phyloP scores from a whole-genome alignment of 2,888 invertebrate genomes.

The Cacoxenus indagator region DNA sequence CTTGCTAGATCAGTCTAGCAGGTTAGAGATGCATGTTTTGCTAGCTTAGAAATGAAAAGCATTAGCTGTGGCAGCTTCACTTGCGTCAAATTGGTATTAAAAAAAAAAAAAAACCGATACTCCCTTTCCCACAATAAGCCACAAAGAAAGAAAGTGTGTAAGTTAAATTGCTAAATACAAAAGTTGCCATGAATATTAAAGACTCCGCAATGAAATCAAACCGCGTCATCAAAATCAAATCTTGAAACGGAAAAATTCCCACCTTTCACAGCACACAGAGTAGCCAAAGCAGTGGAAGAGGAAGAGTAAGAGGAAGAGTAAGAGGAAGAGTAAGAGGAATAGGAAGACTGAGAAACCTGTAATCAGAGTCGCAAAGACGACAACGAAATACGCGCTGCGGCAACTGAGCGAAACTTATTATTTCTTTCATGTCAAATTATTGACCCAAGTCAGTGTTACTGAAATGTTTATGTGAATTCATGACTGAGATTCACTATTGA shows the following conservation, averaged over 20 bases:
- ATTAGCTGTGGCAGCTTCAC: no score
- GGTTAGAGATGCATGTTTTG: no score
- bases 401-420: constrained; percentile 41
- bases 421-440: constrained; percentile 69
- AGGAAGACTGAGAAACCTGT: not conserved
- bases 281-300: no score
- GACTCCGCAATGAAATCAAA: not conserved
- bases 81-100: no score
- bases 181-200: not conserved
- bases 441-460: constrained; percentile 61
- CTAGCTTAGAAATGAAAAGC: no score
- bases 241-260: not conserved
- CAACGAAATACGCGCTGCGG: not conserved
- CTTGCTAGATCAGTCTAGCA: no score
- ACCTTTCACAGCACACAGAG: not conserved
- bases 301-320: not conserved
- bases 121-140: not conserved
- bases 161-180: not conserved
- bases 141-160: not conserved
- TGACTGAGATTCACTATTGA: constrained; percentile 69
- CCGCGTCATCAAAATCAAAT: not conserved
- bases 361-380: not conserved
- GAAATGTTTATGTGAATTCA: constrained; percentile 70
- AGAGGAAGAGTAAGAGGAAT: not conserved
- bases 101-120: no score